Evolutionary conservation across 2,797 vertebrate species (phyloP), one percentile per base, ranked within the genome.

Genomic region (Florisuga fusca): DNA sequence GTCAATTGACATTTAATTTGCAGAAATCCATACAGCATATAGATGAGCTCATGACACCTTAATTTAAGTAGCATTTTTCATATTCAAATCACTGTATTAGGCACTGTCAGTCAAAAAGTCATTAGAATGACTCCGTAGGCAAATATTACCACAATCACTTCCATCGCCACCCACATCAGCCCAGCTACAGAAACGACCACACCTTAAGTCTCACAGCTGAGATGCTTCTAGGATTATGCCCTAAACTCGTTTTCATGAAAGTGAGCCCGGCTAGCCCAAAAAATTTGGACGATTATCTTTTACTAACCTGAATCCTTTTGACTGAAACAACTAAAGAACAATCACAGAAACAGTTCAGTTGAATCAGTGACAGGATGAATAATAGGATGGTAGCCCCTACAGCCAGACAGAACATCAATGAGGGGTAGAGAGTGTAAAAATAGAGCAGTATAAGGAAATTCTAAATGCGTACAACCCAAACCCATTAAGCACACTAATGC

Each of bases 1-100:
- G 61, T 77, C 76, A 93, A 92, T 6, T 91, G 84, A 74, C 54
- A 66, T 71, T 89, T 90, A 75, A 88, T 88, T 82, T 93, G 76
- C 84, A 90, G 73, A 66, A 91, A 84, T 71, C 72, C 94, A 95
- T 29, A 45, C 6, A 63, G 84, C 68, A 95, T 31, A 78, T 13
- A 64, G 62, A 84, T 69, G 48, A 95, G 79, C 86, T 88, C 77
- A 62, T 45, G 87, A 88, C 77, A 94, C 51, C 27, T 82, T 67
- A 77, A 84, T 53, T 68, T 77, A 86, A 86, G 83, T 19, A 77
- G 53, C 48, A 64, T 85, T 80, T 93, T 93, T 89, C 86, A 93
- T 77, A 92, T 79, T 95, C 72, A 83, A 94, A 94, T 72, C 41
- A 20, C 71, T 48, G 33, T 62, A 82, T 84, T 93, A 93, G 84